Evolutionary conservation across 2,113 vertebrate species (phyloP).

Genomic region (Fulica atra): DNA sequence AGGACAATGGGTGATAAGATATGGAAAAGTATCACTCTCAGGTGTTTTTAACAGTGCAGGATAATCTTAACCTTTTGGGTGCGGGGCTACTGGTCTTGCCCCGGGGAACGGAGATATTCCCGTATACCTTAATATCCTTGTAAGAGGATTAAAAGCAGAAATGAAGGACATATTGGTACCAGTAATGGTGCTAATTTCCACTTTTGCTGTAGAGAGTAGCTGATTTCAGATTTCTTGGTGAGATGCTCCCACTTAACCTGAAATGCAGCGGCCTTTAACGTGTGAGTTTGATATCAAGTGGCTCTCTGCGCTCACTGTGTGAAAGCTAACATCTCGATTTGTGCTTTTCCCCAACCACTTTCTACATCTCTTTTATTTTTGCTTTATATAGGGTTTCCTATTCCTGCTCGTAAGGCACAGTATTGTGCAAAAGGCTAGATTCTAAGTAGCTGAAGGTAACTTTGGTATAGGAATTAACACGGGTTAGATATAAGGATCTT

Average conservation of each 20-base stretch:
- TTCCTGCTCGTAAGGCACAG: neutral
- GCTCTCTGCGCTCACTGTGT: neutral
- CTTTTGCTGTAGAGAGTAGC: neutral
- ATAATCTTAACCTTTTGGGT: neutral
- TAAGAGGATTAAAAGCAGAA: constrained; percentile 23
- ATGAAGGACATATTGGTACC: neutral
- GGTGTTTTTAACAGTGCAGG: neutral
- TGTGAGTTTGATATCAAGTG: neutral
- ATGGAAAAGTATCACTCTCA: neutral
- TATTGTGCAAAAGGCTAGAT: neutral
- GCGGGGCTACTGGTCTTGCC: neutral
- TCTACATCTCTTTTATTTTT: neutral
- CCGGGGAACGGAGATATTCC: neutral
- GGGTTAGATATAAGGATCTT: neutral
- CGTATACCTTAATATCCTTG: neutral
- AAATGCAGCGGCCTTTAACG: neutral
- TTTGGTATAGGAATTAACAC: neutral
- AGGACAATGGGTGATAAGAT: neutral
- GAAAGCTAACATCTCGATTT: neutral
- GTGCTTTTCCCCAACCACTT: neutral
- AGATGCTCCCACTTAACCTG: neutral
- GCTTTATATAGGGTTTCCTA: neutral
- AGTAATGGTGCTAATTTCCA: neutral
- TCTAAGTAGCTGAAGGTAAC: neutral
- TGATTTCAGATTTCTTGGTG: neutral